Conservation (phyloP, 2,113 vertebrate species). For the Urocynchramus pylzowi region DNA sequence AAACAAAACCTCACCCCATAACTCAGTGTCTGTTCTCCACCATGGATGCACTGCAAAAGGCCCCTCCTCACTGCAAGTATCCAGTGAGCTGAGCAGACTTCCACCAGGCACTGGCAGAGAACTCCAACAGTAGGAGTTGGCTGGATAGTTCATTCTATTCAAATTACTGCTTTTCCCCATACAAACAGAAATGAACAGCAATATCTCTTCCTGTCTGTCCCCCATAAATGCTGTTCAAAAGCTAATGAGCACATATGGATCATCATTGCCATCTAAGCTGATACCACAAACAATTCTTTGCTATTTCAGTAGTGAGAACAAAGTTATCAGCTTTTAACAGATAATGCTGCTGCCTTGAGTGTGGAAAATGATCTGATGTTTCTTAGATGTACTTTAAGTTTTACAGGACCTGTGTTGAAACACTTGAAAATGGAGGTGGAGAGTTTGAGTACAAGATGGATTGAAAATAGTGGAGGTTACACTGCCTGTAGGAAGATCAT, state of each 20-base stretch:
- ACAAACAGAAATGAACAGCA: conserved; percentile 3
- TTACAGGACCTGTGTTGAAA: neutral
- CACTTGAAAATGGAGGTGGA: neutral
- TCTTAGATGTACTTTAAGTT: neutral
- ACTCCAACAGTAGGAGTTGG: conserved; percentile 4
- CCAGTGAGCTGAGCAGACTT: neutral
- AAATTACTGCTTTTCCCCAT: conserved; percentile 40
- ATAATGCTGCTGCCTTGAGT: conserved; percentile 10
- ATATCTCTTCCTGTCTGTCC: neutral
- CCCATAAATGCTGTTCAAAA: neutral
- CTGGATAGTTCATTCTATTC: conserved; percentile 19
- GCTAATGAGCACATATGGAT: conserved; percentile 33
- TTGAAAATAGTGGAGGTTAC: neutral
- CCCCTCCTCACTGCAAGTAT: neutral
- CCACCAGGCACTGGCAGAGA: neutral
- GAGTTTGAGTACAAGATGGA: neutral
- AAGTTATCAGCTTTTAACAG: neutral
- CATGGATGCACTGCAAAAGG: neutral
- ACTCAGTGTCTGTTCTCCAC: neutral
- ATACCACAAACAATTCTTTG: neutral
- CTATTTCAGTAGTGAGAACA: conserved; percentile 13
- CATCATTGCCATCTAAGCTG: conserved; percentile 11
- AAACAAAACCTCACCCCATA: neutral
- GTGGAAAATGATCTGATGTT: neutral
- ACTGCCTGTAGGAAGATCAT: neutral